Conservation (phyloP, 2,888 invertebrate species). For the Camptogramma bilineatum region DNA sequence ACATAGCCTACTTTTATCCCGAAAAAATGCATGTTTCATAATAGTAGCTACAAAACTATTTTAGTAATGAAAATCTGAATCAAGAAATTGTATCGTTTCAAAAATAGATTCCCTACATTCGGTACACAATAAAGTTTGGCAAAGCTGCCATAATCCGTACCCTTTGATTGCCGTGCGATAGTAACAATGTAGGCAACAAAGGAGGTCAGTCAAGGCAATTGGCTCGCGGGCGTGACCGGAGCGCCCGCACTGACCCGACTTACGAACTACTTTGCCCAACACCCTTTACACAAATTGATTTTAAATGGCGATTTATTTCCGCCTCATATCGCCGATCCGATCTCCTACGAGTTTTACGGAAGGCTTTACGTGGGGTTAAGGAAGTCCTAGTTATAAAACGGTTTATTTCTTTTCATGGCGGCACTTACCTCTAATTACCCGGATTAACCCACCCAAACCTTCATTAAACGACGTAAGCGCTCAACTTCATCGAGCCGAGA, state of each 20-base stretch:
- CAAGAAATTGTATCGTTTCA: conserved; percentile 8
- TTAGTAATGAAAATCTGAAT: neutral
- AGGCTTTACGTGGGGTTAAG: conserved; percentile 81
- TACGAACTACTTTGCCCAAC: conserved; percentile 72
- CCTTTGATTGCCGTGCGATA: conserved; percentile 46
- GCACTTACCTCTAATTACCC: conserved; percentile 72
- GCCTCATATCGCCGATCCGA: conserved; percentile 83
- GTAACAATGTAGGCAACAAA: conserved; percentile 52
- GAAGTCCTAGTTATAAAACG: conserved; percentile 82
- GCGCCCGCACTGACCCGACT: conserved; percentile 57
- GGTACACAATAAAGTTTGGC: conserved; percentile 39
- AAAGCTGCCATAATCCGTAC: conserved; percentile 43
- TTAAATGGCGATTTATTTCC: conserved; percentile 86
- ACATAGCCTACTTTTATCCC: too few relatives aligned
- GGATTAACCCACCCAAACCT: conserved; percentile 67
- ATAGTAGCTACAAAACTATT: too few relatives aligned
- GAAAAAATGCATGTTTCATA: too few relatives aligned
- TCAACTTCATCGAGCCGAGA: conserved; percentile 48
- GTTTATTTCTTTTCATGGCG: conserved; percentile 80
- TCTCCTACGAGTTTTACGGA: conserved; percentile 83
- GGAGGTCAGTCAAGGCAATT: conserved; percentile 45
- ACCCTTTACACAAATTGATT: conserved; percentile 85
- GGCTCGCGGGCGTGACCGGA: conserved; percentile 54
- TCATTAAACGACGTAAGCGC: conserved; percentile 55
- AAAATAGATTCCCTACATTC: conserved; percentile 28